A percentile compares a stretch with the other conserved stretches of the same genome.
phyloP scores from a whole-genome alignment of 2,888 invertebrate genomes.

The Parnassius apollo region DNA sequence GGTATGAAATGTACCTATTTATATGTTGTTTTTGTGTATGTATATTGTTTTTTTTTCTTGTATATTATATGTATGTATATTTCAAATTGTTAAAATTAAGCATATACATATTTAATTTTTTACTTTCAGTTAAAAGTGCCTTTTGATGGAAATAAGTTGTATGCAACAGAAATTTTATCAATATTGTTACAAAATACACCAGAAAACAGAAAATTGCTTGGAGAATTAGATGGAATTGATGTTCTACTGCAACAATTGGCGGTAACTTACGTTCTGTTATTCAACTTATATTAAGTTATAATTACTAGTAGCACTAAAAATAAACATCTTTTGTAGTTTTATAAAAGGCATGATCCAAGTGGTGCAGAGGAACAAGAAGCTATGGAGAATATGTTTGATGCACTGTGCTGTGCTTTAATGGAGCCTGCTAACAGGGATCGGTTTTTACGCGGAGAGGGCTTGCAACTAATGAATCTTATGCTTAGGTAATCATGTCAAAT shows the following conservation, averaged over 20 bases:
- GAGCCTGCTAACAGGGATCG: conserved; percentile 92
- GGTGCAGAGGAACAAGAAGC: conserved; percentile 97
- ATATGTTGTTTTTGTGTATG: background rate
- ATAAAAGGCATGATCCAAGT: conserved; percentile 96
- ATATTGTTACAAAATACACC: conserved; percentile 95
- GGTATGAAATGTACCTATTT: no score
- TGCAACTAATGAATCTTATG: conserved; percentile 99
- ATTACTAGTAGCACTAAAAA: background rate
- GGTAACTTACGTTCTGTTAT: conserved; percentile 59
- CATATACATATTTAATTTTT: conserved; percentile 4
- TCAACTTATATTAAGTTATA: no score
- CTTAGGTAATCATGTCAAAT: conserved; percentile 79
- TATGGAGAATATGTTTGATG: conserved; percentile 99
- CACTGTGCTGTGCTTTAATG: conserved; percentile 96
- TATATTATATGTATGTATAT: no score
- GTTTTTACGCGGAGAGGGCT: conserved; percentile 97
- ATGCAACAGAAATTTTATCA: conserved; percentile 97
- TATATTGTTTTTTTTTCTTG: background rate
- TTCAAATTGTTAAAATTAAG: no score
- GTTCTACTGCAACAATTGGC: conserved; percentile 96
- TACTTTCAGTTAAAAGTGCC: conserved; percentile 85
- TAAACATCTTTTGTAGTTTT: conserved; percentile 80
- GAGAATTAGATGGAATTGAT: conserved; percentile 98
- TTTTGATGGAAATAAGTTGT: conserved; percentile 97
- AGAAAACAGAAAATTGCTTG: conserved; percentile 89